Evolutionary conservation across 2,113 vertebrate species (phyloP).

Genomic region (Coracopsis vasa): DNA sequence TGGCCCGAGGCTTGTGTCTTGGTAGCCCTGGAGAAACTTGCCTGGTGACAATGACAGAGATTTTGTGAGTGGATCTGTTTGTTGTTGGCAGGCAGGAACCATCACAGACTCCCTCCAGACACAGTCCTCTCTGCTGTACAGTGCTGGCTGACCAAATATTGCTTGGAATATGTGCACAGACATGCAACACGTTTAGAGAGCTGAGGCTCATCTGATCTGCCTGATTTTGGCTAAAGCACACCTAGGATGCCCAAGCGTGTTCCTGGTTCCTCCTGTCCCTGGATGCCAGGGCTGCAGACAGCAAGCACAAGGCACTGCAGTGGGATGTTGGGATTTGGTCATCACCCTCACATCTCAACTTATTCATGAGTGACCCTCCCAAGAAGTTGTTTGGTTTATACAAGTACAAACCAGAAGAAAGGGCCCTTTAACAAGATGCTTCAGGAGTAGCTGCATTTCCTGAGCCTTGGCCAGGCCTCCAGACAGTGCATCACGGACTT

Average conservation of each 20-base stretch:
- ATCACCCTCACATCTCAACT: not conserved
- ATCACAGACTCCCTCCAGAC: not conserved
- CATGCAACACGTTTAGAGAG: not conserved
- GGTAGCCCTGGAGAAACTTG: not conserved
- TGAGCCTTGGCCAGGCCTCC: not conserved
- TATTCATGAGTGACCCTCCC: not conserved
- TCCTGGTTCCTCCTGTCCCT: not conserved
- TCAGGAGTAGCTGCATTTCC: not conserved
- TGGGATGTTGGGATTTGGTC: not conserved
- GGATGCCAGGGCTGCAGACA: not conserved
- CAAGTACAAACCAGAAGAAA: not conserved
- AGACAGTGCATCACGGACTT: accelerated
- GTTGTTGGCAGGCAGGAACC: not conserved
- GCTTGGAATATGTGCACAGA: not conserved
- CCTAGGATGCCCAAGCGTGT: accelerated
- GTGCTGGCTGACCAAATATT: not conserved
- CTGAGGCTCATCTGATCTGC: not conserved
- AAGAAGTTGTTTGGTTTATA: not conserved
- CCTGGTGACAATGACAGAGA: conserved; percentile 31
- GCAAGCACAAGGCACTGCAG: accelerated
- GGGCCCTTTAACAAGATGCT: not conserved
- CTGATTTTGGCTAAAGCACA: not conserved
- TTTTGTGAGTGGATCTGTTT: conserved; percentile 36
- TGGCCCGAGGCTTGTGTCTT: not conserved
- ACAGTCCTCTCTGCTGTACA: not conserved